These are phyloP conservation scores for Malurus leucopterus DNA, from an alignment of 2,797 vertebrate genomes.

Conservation along the genomic window DNA sequence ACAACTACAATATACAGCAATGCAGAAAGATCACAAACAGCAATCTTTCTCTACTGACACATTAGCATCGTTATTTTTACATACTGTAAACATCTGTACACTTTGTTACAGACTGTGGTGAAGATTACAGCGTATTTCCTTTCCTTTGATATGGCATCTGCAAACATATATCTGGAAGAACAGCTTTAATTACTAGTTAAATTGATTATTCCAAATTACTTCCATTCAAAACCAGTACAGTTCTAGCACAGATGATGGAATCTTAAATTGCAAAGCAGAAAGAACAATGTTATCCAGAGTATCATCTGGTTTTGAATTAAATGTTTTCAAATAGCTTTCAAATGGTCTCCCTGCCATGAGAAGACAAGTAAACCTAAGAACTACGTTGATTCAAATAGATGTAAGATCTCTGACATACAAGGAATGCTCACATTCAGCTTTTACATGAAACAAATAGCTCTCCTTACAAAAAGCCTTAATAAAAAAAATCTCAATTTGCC, in stretches of 20 bases:
- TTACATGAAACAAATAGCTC: neutral
- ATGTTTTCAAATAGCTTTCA: neutral
- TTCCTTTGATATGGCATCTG: neutral
- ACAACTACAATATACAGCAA: neutral
- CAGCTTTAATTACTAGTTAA: constrained; percentile 4
- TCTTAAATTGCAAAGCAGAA: neutral
- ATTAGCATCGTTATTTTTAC: neutral
- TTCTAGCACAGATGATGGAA: neutral
- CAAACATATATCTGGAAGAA: constrained; percentile 21
- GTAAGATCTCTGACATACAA: neutral
- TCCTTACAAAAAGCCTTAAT: neutral
- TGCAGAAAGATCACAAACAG: neutral
- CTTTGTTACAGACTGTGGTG: neutral
- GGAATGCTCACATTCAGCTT: neutral
- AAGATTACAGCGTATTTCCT: neutral
- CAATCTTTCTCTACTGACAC: neutral
- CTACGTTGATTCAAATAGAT: neutral
- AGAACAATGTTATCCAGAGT: neutral
- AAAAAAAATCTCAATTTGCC: neutral
- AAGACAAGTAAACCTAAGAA: neutral
- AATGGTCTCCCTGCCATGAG: neutral
- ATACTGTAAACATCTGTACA: too few species aligned
- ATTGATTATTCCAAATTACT: neutral
- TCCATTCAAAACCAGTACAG: neutral
- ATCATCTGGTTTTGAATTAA: neutral